A percentile compares a stretch with the other conserved stretches of the same genome.
phyloP scores from a whole-genome alignment of 2,113 vertebrate species.

The Neoarius graeffei region DNA sequence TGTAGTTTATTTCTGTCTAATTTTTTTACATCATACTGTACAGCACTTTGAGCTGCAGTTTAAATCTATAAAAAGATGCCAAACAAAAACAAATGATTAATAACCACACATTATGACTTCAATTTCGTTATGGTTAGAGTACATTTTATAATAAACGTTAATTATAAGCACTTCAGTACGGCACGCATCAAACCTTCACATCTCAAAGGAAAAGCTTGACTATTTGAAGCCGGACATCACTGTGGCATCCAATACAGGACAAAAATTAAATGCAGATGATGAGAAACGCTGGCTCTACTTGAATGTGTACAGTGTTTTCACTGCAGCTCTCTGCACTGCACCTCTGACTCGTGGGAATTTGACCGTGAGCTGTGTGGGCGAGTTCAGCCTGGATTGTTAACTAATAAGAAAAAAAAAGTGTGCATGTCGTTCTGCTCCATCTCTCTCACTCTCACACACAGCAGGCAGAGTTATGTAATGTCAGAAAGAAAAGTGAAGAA shows the following conservation, averaged over 20 bases:
- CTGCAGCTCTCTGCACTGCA: neutral
- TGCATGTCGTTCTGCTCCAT: constrained; percentile 9
- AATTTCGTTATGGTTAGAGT: neutral
- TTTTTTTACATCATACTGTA: neutral
- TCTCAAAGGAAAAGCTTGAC: neutral
- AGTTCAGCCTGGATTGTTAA: constrained; percentile 14
- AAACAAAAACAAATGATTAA: neutral
- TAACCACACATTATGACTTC: neutral
- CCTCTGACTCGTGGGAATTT: constrained; percentile 27
- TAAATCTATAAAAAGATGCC: neutral
- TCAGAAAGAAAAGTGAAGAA: constrained; percentile 44
- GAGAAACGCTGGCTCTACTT: neutral
- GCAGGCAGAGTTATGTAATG: constrained; percentile 63
- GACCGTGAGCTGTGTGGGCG: constrained; percentile 30
- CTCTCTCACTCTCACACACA: constrained; percentile 11
- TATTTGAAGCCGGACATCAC: neutral
- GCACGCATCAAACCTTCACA: neutral
- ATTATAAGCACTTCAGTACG: neutral
- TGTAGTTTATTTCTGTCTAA: no score
- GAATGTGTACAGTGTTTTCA: neutral
- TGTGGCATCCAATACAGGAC: neutral
- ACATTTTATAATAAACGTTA: neutral
- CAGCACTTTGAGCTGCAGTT: neutral
- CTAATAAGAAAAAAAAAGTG: neutral
- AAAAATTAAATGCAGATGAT: neutral